Percentiles rank a stretch among this genome's conserved stretches.
Conservation (phyloP, 2,113 vertebrate genomes). For the Meriones unguiculatus region DNA sequence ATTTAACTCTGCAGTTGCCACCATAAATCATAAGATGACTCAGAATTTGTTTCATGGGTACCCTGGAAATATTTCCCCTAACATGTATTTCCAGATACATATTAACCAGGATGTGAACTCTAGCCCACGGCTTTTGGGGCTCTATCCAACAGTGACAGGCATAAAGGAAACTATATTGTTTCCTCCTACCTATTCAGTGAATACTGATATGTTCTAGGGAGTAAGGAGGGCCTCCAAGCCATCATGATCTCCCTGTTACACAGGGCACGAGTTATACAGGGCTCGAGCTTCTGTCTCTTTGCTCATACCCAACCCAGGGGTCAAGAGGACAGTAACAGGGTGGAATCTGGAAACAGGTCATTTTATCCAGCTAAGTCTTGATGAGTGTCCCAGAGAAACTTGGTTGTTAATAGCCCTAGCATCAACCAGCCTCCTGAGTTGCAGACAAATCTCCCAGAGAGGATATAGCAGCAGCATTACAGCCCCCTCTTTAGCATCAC, state of each 20-base stretch:
- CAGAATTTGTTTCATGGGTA: not conserved
- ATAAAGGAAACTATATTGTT: not conserved
- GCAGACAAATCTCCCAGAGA: not conserved
- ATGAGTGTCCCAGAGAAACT: not conserved
- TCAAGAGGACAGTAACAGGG: not conserved
- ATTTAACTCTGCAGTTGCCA: not conserved
- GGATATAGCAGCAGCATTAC: not conserved
- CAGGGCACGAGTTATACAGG: too few relatives aligned
- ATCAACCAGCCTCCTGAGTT: not conserved
- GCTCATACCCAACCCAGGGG: not conserved
- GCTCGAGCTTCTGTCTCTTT: not conserved
- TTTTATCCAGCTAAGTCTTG: not conserved
- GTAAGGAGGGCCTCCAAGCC: not conserved
- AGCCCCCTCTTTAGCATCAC: not conserved
- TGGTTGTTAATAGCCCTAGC: not conserved
- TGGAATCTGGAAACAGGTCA: not conserved
- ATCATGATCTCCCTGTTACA: not conserved
- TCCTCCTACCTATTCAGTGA: not conserved
- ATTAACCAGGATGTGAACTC: not conserved
- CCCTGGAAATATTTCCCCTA: not conserved
- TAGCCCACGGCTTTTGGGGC: not conserved
- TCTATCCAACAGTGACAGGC: not conserved
- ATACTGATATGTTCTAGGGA: not conserved
- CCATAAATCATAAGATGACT: not conserved
- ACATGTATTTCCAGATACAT: slow-evolving; percentile 12